A percentile compares a stretch with the other conserved stretches of the same genome.
Evolutionary conservation across 2,113 vertebrate genomes (phyloP).

Genomic region (Neogale vison): DNA sequence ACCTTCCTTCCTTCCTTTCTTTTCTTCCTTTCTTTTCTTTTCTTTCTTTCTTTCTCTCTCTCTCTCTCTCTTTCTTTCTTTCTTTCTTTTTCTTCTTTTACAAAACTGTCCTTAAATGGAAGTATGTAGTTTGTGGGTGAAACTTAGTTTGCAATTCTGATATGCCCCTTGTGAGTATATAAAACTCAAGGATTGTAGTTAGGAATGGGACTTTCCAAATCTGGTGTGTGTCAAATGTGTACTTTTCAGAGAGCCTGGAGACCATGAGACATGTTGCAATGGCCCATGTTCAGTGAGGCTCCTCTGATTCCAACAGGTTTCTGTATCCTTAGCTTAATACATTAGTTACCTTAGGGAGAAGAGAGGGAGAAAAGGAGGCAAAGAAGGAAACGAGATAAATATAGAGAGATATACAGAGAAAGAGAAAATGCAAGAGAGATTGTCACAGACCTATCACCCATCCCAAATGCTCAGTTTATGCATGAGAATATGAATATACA

Average conservation of each 20-base stretch:
- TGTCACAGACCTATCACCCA: not conserved
- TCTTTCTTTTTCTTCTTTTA: no score
- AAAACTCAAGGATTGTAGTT: not conserved
- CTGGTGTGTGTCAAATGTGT: not conserved
- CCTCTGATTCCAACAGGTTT: not conserved
- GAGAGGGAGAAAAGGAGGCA: not conserved
- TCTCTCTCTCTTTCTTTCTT: fast-evolving
- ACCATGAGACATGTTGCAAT: not conserved
- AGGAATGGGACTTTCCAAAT: not conserved
- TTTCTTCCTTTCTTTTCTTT: fast-evolving
- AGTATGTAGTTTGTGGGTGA: not conserved
- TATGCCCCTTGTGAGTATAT: not conserved
- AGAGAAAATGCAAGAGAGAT: not conserved
- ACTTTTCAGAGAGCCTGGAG: not conserved
- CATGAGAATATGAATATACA: not conserved
- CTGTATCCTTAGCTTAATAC: not conserved
- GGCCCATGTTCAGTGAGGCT: not conserved
- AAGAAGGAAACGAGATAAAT: not conserved
- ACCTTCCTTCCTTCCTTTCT: no score
- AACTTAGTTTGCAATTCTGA: not conserved
- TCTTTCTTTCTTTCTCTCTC: no score
- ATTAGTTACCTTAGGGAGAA: not conserved
- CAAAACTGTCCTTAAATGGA: not conserved
- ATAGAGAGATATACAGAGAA: not conserved
- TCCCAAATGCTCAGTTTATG: not conserved